Evolutionary conservation across 2,888 invertebrate genomes (phyloP).

Genomic region (Eucriotettix oculatus): DNA sequence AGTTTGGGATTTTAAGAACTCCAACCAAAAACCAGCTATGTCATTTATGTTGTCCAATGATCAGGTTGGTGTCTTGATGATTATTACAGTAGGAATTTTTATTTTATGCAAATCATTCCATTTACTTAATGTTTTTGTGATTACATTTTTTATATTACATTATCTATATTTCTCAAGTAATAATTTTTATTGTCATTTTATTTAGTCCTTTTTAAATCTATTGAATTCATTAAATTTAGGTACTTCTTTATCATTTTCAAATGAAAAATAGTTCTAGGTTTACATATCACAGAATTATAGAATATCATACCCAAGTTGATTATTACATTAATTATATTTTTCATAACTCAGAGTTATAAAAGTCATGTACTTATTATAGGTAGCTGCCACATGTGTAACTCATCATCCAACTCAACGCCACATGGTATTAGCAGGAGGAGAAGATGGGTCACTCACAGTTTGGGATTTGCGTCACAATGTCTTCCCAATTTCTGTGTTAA

Average conservation of each 20-base stretch:
- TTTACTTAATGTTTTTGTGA: too few relatives aligned
- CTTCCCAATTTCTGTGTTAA: slow-evolving; percentile 65
- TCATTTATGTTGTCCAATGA: slow-evolving; percentile 58
- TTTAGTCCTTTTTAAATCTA: too few relatives aligned
- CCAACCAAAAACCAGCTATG: slow-evolving; percentile 42
- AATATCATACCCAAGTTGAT: background rate
- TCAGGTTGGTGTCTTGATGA: slow-evolving; percentile 9
- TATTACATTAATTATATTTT: background rate
- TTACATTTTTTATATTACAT: too few relatives aligned
- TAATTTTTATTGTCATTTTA: too few relatives aligned
- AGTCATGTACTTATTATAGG: slow-evolving; percentile 23
- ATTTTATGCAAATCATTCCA: too few relatives aligned
- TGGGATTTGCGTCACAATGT: slow-evolving; percentile 80
- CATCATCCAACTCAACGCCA: slow-evolving; percentile 81
- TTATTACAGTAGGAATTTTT: too few relatives aligned
- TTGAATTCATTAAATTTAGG: too few relatives aligned
- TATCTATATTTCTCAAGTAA: too few relatives aligned
- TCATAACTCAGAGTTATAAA: too few relatives aligned
- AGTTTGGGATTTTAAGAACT: slow-evolving; percentile 64
- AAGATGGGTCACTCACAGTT: slow-evolving; percentile 70
- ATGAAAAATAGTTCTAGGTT: background rate
- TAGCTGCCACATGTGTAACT: slow-evolving; percentile 56
- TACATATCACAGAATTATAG: background rate
- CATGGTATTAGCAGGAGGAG: slow-evolving; percentile 67
- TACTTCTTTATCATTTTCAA: background rate